Conservation (phyloP, 1,140 invertebrate species). For the Drosophila arawakana region DNA sequence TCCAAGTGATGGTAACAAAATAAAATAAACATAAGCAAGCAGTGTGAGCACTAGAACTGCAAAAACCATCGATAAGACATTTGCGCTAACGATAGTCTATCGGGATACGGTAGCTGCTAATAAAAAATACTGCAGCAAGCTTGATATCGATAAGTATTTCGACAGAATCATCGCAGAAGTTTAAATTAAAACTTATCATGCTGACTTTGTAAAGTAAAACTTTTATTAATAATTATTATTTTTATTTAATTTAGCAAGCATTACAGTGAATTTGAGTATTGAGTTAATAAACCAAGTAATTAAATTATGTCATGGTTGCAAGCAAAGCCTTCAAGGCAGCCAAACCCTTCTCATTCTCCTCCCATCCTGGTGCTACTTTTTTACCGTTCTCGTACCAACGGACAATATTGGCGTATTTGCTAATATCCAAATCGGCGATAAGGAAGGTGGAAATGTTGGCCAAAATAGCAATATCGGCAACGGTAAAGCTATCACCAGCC, state of each 20-base stretch:
- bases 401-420: slow-evolving; percentile 50
- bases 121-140: not conserved
- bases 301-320: not conserved
- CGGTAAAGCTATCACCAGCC: slow-evolving; percentile 48
- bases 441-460: slow-evolving; percentile 46
- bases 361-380: slow-evolving; percentile 58
- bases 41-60: slow-evolving; percentile 22
- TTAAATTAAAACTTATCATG: too few species aligned
- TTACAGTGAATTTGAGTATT: not conserved
- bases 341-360: slow-evolving; percentile 33
- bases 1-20: slow-evolving; percentile 43
- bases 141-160: not conserved
- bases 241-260: too few species aligned
- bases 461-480: slow-evolving; percentile 54
- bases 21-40: slow-evolving; percentile 35
- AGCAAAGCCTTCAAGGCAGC: slow-evolving; percentile 2
- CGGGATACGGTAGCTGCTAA: too few species aligned
- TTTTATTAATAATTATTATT: too few species aligned
- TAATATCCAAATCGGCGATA: slow-evolving; percentile 33
- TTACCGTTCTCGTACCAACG: slow-evolving; percentile 52
- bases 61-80: slow-evolving; percentile 33
- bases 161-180: too few species aligned
- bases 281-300: not conserved
- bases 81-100: not conserved
- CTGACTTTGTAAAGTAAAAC: too few species aligned